Evolutionary conservation across 2,797 vertebrate species (phyloP), one percentile per base, ranked within the genome.

Genomic region (Leptatherina wallacei): DNA sequence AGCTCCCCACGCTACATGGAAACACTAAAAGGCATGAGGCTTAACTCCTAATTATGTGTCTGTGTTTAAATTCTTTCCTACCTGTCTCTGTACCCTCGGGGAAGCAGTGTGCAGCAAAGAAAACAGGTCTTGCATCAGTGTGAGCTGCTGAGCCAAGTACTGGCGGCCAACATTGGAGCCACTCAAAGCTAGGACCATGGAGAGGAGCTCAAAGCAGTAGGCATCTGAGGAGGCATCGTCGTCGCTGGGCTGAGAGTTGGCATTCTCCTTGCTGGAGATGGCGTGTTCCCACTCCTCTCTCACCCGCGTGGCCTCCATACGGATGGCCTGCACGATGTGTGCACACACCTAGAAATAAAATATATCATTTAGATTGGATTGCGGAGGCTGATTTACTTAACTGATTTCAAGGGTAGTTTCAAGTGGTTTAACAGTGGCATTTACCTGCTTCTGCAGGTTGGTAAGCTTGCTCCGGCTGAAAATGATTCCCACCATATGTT

Each of bases 401-500:
- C 27, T 30, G n/a, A 27, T 22, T 30, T 61, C 0, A 0, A 22
- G 9, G 55, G 54, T 44, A 52, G 0, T 20, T 20, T 3, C 44
- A 0, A 75, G 32, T 5, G 9, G 24, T 49, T 42, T 24, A 40
- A 6, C 33, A 7, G 29, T 38, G 38, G 9, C 27, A 83, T 86
- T 75, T 88, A 99, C 98, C 96, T 99, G 98, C 91, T 99, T 99
- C 89, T 99, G 98, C 66, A 99, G 93, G 94, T 99, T 99, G 56
- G 98, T 99, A 80, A 99, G 94, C 91, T 99, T 99, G 92, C 98
- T 99, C 81, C 98, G 95, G 94, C 98, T 99, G 94, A 99, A 99
- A 91, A 99, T 99, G 78, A 99, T 99, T 85, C 98, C 98, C 76
- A 99, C 98, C 98, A 99, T 99, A 90, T 99, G 98, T 82, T 99